A percentile compares a stretch with the other conserved stretches of the same genome.
Evolutionary conservation across 2,797 vertebrate genomes (phyloP).

Genomic region (Thripadectes ignobilis): DNA sequence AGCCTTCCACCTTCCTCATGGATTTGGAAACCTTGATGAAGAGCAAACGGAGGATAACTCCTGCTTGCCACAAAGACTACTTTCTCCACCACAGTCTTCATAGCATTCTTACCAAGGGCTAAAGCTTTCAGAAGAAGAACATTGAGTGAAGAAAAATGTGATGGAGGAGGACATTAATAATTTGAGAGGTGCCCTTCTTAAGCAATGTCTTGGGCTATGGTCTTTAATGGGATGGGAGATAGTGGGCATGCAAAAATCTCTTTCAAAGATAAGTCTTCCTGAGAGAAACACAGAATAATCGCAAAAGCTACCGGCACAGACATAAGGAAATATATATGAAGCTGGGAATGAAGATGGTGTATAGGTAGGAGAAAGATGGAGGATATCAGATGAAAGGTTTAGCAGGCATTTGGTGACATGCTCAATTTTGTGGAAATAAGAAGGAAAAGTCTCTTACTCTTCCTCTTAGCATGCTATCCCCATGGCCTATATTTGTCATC

Average conservation of each 20-base stretch:
- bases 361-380: neutral
- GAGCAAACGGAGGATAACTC: neutral
- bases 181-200: neutral
- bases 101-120: neutral
- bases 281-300: neutral
- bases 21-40: neutral
- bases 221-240: neutral
- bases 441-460: slow-evolving; percentile 12
- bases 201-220: neutral
- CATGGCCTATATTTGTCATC: slow-evolving; percentile 44
- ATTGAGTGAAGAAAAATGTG: neutral
- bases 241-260: neutral
- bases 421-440: slow-evolving; percentile 32
- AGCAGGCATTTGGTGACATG: neutral
- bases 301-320: neutral
- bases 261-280: neutral
- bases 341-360: neutral
- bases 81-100: neutral
- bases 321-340: neutral
- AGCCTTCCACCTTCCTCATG: neutral
- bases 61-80: neutral
- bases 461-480: neutral
- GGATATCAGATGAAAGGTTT: neutral
- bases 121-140: neutral
- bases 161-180: neutral